phyloP scores from a whole-genome alignment of 2,113 vertebrate genomes.

The Sinocyclocheilus rhinocerous region DNA sequence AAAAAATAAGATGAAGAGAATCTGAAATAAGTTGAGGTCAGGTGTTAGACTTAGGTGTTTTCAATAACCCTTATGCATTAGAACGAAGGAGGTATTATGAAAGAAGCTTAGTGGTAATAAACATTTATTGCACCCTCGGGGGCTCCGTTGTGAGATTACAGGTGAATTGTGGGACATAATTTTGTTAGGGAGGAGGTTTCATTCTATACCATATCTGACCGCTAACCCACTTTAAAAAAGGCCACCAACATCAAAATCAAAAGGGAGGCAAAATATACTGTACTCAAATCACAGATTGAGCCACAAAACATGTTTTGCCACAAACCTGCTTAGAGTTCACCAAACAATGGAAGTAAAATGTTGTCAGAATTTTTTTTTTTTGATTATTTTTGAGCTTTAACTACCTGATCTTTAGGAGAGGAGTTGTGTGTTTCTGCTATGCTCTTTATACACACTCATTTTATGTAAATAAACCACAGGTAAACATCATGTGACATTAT shows the following conservation, averaged over 20 bases:
- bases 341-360: not conserved
- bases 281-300: constrained; percentile 22
- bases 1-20: constrained; percentile 46
- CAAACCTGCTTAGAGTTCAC: not conserved
- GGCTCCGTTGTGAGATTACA: constrained; percentile 69
- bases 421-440: not conserved
- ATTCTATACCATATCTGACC: constrained; percentile 5
- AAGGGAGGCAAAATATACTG: not conserved
- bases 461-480: not conserved
- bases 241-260: not conserved
- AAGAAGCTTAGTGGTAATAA: constrained; percentile 77
- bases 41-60: constrained; percentile 72
- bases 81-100: constrained; percentile 69
- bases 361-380: not conserved
- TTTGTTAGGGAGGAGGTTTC: constrained; percentile 61
- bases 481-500: not conserved
- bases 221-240: not conserved
- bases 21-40: constrained; percentile 69
- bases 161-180: constrained; percentile 66
- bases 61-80: constrained; percentile 78
- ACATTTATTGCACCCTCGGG: constrained; percentile 77
- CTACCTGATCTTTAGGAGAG: not conserved
- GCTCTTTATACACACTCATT: not conserved
- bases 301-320: not conserved
- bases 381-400: not conserved